phyloP scores from a whole-genome alignment of 2,797 vertebrate genomes.

The Trachurus trachurus region DNA sequence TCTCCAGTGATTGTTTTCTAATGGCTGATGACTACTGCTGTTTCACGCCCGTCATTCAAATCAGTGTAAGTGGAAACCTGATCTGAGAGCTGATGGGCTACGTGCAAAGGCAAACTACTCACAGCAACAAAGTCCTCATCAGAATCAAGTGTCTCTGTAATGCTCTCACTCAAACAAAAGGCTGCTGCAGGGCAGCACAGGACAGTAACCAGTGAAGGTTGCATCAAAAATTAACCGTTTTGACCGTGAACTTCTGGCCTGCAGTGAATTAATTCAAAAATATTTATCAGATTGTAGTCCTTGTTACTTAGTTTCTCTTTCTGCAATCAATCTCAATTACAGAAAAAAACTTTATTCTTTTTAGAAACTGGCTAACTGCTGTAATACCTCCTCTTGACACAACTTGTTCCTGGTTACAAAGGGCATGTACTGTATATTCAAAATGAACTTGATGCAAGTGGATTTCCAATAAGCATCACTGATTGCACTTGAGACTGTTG shows the following conservation, averaged over 20 bases:
- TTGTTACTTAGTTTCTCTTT: neutral
- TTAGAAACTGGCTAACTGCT: neutral
- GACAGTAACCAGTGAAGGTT: conserved; percentile 1
- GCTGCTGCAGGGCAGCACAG: neutral
- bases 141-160: neutral
- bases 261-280: neutral
- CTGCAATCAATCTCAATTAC: neutral
- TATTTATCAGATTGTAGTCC: neutral
- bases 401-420: neutral
- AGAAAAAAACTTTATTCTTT: neutral
- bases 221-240: conserved; percentile 8
- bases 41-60: conserved; percentile 57
- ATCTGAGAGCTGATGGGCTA: conserved; percentile 38
- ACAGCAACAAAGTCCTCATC: conserved; percentile 4
- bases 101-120: conserved; percentile 28
- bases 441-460: conserved; percentile 17
- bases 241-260: neutral
- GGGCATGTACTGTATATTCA: neutral
- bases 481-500: conserved; percentile 11
- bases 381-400: neutral
- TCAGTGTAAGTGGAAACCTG: conserved; percentile 29
- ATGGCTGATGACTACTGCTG: conserved; percentile 45
- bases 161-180: conserved; percentile 3
- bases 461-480: conserved; percentile 29
- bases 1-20: conserved; percentile 62